A percentile compares a stretch with the other conserved stretches of the same genome.
Conservation (phyloP, 1,140 invertebrate genomes). For the Luehdorfia chinensis region DNA sequence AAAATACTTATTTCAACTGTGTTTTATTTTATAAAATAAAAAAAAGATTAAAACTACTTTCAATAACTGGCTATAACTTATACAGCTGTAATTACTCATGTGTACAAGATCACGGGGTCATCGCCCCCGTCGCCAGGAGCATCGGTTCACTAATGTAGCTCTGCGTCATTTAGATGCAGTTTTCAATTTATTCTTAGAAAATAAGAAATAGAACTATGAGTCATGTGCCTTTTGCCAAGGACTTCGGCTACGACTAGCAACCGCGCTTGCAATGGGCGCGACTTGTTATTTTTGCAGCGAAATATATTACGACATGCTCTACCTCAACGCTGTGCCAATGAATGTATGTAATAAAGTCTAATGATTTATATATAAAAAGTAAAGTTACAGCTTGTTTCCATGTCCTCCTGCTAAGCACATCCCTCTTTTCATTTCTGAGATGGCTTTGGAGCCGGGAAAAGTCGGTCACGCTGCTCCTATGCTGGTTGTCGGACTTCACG, state of each 20-base stretch:
- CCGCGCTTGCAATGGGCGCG: constrained; percentile 26
- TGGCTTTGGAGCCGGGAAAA: too few relatives aligned
- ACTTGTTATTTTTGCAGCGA: constrained; percentile 37
- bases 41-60: constrained; percentile 2
- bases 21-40: too few relatives aligned
- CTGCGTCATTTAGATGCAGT: constrained; percentile 63
- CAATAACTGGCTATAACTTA: background rate
- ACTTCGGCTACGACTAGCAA: constrained; percentile 34
- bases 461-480: too few relatives aligned
- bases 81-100: constrained; percentile 2
- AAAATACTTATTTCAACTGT: too few relatives aligned
- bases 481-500: too few relatives aligned
- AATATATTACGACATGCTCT: constrained; percentile 22
- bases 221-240: constrained; percentile 56
- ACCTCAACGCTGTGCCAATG: constrained; percentile 4
- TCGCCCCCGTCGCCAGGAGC: constrained; percentile 24
- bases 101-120: constrained; percentile 48
- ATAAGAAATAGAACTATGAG: constrained; percentile 68
- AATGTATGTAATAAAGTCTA: constrained; percentile 4
- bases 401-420: too few relatives aligned
- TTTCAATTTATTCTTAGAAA: constrained; percentile 71
- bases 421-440: too few relatives aligned
- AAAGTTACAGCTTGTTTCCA: too few relatives aligned
- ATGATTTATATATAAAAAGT: constrained; percentile 4
- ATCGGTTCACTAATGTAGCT: constrained; percentile 32